Evolutionary conservation across 2,797 vertebrate genomes (phyloP).

Genomic region (Artibeus jamaicensis): DNA sequence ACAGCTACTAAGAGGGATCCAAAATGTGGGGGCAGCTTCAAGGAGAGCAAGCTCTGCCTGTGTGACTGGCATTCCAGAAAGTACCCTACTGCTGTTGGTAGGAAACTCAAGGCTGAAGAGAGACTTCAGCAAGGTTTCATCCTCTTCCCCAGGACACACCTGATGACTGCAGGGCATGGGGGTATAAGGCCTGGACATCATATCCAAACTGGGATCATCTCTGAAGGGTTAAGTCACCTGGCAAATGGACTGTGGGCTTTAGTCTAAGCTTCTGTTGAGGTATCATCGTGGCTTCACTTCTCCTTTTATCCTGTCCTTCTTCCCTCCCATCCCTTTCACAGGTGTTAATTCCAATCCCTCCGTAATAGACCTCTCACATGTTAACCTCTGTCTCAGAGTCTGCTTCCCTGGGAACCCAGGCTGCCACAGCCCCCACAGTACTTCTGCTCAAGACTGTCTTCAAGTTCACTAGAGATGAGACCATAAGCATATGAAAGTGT

Average conservation of each 20-base stretch:
- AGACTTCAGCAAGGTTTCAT: not conserved
- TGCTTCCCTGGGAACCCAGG: not conserved
- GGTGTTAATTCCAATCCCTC: accelerated
- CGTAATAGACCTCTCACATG: accelerated
- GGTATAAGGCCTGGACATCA: not conserved
- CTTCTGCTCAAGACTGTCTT: not conserved
- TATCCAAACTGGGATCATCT: not conserved
- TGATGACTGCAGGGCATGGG: accelerated
- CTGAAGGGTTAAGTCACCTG: not conserved
- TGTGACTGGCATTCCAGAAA: not conserved
- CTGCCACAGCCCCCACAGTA: not conserved
- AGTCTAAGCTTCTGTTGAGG: not conserved
- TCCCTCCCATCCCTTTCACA: not conserved
- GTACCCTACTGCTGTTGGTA: not conserved
- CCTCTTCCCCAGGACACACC: not conserved
- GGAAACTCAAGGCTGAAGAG: not conserved
- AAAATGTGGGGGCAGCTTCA: not conserved
- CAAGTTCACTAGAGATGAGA: not conserved
- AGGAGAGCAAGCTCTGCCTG: not conserved
- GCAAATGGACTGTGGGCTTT: not conserved
- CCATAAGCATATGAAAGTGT: not conserved
- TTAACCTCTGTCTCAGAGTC: not conserved
- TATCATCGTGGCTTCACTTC: not conserved
- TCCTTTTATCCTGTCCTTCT: not conserved
- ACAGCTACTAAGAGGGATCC: not conserved